Conservation (phyloP, 2,797 vertebrate species). For the Odontamblyopus lacepedii region DNA sequence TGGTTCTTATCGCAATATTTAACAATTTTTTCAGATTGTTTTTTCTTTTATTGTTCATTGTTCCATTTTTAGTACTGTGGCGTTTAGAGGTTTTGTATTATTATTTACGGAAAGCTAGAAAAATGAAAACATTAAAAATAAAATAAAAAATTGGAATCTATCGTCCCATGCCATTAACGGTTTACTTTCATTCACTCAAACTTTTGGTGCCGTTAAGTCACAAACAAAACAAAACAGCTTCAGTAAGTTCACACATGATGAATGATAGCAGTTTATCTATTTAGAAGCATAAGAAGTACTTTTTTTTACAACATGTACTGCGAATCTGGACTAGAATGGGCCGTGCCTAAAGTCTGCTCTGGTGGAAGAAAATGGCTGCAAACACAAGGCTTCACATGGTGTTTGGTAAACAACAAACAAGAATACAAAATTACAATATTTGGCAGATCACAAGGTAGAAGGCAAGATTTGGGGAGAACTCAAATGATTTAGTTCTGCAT, state of each 20-base stretch:
- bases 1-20: no score
- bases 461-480: not conserved
- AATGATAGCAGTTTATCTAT: not conserved
- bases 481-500: not conserved
- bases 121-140: no score
- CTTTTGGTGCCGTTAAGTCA: constrained; percentile 41
- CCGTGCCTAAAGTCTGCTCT: not conserved
- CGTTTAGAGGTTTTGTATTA: no score
- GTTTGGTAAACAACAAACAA: not conserved
- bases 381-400: not conserved
- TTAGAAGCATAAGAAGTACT: not conserved
- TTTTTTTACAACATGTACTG: not conserved
- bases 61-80: no score
- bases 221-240: constrained; percentile 13
- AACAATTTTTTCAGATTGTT: no score
- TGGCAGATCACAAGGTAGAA: not conserved
- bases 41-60: no score
- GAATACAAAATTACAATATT: not conserved
- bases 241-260: constrained; percentile 20
- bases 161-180: not conserved
- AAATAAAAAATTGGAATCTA: not conserved
- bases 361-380: constrained; percentile 2
- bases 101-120: no score
- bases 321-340: not conserved
- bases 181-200: constrained; percentile 33